Evolutionary conservation across 2,888 invertebrate species (phyloP).

Genomic region (Pristionchus exspectatus): DNA sequence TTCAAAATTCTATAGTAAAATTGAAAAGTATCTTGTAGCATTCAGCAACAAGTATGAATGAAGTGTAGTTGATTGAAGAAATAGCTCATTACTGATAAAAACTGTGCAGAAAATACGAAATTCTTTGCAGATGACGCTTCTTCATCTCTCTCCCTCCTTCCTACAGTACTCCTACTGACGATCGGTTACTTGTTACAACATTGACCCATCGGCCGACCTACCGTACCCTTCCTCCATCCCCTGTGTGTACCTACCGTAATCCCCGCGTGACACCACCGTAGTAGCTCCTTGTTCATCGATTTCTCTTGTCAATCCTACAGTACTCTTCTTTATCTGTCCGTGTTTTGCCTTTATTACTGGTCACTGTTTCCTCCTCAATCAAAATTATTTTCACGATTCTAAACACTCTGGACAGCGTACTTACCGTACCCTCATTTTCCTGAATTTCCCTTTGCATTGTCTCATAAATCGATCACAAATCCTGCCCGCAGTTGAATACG

Average conservation of each 20-base stretch:
- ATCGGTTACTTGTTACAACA: conserved; percentile 24
- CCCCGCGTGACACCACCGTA: conserved; percentile 12
- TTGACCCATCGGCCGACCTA: not conserved
- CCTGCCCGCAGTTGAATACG: not conserved
- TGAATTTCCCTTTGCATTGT: not conserved
- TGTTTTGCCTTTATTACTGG: conserved; percentile 1
- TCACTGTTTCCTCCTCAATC: not conserved
- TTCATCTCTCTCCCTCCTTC: conserved; percentile 17
- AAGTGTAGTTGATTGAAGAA: no score
- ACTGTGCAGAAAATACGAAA: not conserved
- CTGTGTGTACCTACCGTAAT: not conserved
- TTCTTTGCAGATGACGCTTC: conserved; percentile 51
- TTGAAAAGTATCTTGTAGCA: no score
- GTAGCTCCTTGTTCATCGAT: conserved; percentile 43
- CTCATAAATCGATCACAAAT: conserved; percentile 9
- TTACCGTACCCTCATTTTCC: not conserved
- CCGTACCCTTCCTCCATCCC: conserved; percentile 2
- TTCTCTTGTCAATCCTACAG: not conserved
- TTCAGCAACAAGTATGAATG: no score
- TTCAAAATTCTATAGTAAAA: not conserved
- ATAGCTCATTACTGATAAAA: no score
- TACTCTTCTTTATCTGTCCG: not conserved
- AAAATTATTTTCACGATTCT: conserved; percentile 34
- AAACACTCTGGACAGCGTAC: not conserved
- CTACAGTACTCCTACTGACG: conserved; percentile 7